Conservation (phyloP, 2,797 vertebrate species). For the Pseudotriccus pelzelni region DNA sequence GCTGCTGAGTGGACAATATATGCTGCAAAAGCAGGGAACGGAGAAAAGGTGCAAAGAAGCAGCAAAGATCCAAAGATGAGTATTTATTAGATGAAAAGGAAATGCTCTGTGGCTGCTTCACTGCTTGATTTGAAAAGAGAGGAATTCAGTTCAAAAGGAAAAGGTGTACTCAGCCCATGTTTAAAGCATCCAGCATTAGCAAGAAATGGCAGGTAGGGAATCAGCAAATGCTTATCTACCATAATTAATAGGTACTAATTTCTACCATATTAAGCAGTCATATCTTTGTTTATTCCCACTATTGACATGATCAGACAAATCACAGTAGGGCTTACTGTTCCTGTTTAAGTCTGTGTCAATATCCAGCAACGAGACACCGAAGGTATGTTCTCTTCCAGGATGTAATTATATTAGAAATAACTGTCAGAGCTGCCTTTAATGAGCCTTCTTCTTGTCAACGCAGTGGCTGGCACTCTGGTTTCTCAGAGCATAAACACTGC, state of each 20-base stretch:
- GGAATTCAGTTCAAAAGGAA: not conserved
- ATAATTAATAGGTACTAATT: not conserved
- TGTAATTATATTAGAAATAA: not conserved
- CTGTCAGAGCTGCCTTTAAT: not conserved
- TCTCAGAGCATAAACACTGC: rapidly evolving
- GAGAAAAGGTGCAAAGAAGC: not conserved
- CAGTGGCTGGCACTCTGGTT: not conserved
- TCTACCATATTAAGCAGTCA: not conserved
- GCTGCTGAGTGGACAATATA: rapidly evolving
- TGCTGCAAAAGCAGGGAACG: not conserved
- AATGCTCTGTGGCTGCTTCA: not conserved
- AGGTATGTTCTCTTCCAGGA: not conserved
- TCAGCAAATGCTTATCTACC: not conserved
- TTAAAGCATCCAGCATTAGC: not conserved
- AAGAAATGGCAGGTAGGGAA: not conserved
- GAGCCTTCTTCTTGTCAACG: not conserved
- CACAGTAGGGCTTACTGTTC: not conserved
- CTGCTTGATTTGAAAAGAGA: not conserved
- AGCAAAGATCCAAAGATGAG: not conserved
- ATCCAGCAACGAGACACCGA: not conserved
- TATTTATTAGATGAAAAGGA: not conserved
- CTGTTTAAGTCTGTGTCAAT: not conserved
- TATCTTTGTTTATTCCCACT: not conserved
- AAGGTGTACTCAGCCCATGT: not conserved
- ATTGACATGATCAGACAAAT: not conserved